These are phyloP conservation scores for Thunnus maccoyii DNA, from an alignment of 2,113 vertebrate genomes.

Conservation along the genomic window DNA sequence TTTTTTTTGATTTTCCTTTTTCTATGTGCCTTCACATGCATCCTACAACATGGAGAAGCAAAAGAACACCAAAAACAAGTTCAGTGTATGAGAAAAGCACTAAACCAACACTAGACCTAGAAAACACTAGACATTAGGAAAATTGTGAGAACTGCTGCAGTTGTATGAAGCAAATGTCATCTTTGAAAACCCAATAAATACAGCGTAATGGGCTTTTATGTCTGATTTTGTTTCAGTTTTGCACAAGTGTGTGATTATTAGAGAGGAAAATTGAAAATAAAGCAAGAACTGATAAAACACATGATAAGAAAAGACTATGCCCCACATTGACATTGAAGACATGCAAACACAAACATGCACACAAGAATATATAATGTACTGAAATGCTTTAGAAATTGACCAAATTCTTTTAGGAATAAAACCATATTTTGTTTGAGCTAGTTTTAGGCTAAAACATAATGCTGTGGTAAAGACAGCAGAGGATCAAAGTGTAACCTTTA, in stretches of 20 bases:
- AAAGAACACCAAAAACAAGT: conserved; percentile 17
- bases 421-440: neutral
- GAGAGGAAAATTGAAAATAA: conserved; percentile 17
- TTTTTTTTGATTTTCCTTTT: conserved; percentile 37
- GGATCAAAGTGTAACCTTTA: conserved; percentile 42
- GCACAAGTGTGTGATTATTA: conserved; percentile 18
- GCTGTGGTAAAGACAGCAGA: conserved; percentile 13
- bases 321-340: neutral
- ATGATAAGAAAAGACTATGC: neutral
- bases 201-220: conserved; percentile 2
- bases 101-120: conserved; percentile 5
- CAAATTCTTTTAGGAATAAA: neutral
- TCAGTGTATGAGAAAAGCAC: conserved; percentile 7
- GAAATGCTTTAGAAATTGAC: neutral
- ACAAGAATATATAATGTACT: neutral
- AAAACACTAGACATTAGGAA: no score
- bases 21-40: neutral
- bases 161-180: conserved; percentile 4
- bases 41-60: conserved; percentile 7
- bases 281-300: neutral
- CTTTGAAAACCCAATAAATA: conserved; percentile 21
- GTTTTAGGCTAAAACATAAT: conserved; percentile 11
- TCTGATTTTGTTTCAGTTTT: conserved; percentile 22
- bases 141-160: neutral
- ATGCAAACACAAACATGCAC: neutral